Conservation (phyloP, 64 coral and sea anemone species). For the Anthopleura sola region DNA sequence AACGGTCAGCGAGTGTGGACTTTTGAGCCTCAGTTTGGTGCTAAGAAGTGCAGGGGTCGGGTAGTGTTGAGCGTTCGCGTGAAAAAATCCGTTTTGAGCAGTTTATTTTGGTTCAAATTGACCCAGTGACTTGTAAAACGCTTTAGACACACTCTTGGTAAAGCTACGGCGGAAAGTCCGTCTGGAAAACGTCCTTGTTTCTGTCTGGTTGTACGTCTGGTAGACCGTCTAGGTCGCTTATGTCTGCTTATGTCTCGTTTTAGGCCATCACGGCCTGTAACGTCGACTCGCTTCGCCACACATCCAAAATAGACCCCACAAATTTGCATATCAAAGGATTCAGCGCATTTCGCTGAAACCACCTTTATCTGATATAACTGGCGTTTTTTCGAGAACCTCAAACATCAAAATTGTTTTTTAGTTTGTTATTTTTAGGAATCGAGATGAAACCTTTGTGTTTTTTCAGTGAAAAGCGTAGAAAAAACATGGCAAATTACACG, state of each 20-base stretch:
- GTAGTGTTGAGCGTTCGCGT: neutral
- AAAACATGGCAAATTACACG: neutral
- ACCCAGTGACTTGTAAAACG: conserved; percentile 18
- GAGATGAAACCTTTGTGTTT: neutral
- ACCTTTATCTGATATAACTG: neutral
- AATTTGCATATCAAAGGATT: conserved; percentile 14
- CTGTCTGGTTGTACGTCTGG: conserved; percentile 38
- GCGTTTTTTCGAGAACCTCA: neutral
- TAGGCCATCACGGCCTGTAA: conserved; percentile 21
- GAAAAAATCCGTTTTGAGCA: neutral
- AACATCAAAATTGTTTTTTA: neutral
- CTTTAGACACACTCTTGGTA: conserved; percentile 16
- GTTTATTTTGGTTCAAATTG: neutral
- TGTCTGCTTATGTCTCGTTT: conserved; percentile 41
- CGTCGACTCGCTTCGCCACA: conserved; percentile 15
- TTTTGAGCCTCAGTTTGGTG: conserved; percentile 4
- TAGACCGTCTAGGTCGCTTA: conserved; percentile 33
- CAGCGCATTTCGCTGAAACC: neutral
- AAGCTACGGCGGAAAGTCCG: conserved; percentile 31
- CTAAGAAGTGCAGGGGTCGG: neutral
- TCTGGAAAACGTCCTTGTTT: conserved; percentile 37
- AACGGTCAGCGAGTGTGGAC: neutral
- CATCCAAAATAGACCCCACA: conserved; percentile 26
- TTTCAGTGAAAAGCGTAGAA: neutral
- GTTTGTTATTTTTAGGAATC: neutral